Conservation (phyloP, 2,113 vertebrate species). For the Podocnemis expansa region DNA sequence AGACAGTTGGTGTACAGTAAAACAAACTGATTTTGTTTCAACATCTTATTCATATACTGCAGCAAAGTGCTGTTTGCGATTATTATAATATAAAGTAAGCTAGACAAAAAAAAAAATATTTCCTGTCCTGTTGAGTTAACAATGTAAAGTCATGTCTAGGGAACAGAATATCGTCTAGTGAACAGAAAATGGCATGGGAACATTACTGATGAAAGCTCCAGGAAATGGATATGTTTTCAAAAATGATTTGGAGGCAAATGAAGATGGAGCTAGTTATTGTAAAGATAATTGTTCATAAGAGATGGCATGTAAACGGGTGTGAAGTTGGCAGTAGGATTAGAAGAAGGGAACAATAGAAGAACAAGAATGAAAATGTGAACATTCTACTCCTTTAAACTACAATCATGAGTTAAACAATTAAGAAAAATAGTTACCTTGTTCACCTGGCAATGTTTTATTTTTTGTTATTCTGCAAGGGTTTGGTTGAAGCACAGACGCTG, state of each 20-base stretch:
- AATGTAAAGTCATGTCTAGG: neutral
- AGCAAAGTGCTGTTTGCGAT: neutral
- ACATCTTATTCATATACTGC: neutral
- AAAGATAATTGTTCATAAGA: neutral
- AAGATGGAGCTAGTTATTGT: neutral
- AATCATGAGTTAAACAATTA: neutral
- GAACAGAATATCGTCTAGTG: neutral
- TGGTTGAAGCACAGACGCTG: conserved; percentile 84
- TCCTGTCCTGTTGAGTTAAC: neutral
- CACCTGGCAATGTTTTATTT: conserved; percentile 66
- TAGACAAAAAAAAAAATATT: neutral
- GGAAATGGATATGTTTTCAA: neutral
- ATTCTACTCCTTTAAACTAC: neutral
- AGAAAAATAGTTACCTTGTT: conserved; percentile 70
- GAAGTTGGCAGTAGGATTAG: neutral
- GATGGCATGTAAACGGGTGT: neutral
- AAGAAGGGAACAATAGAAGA: neutral
- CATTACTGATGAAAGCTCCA: neutral
- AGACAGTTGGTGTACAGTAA: neutral
- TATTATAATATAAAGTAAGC: neutral
- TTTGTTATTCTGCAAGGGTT: conserved; percentile 81
- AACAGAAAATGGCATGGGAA: neutral
- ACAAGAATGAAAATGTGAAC: neutral
- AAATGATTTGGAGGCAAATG: neutral
- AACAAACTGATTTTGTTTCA: neutral